Evolutionary conservation across 2,797 vertebrate species (phyloP), one percentile per base, ranked within the genome.

Genomic region (Syncerus caffer): DNA sequence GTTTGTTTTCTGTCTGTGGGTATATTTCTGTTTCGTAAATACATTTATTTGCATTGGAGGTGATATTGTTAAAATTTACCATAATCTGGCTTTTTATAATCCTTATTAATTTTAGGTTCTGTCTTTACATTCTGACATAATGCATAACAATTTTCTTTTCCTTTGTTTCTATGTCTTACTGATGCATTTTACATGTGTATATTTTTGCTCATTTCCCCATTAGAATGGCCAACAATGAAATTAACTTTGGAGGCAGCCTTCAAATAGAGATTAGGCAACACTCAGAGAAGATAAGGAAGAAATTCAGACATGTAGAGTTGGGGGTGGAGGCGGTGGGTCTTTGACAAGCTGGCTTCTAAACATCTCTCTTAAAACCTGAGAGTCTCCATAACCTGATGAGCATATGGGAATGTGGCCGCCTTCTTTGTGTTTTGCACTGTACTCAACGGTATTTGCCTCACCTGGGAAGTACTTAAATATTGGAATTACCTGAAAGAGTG

Each of bases 401-500:
- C 50, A 3, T 9, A 88, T 87, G 45, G 29, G 31, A 84, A 10
- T 9, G 88, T 90, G 45, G 29, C 27, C 29, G 74, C 94, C 80
- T 94, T 7, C 31, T 96, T 76, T n/a, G 15, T 91, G 45, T 84
- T 86, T 90, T 67, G 57, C 8, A 31, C 15, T 42, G 9, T 58
- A 14, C 7, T 3, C 34, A 90, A 79, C 45, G 82, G 23, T 17
- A 78, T 51, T 76, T 92, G 27, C 17, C 13, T 27, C 9, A 45
- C 25, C 11, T 50, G 11, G n/a, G 15, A 90, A 29, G 15, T 74
- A 10, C 76, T 88, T 51, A 60, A 89, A 51, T 90, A 53, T 74
- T 4, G 89, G 9, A 94, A 97, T 93, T 62, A 21, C 80, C 58
- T 71, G 62, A 67, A 45, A 85, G 9, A 74, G 42, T 85, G 42